Evolutionary conservation across 2,113 vertebrate species (phyloP).

Genomic region (Pavo muticus): DNA sequence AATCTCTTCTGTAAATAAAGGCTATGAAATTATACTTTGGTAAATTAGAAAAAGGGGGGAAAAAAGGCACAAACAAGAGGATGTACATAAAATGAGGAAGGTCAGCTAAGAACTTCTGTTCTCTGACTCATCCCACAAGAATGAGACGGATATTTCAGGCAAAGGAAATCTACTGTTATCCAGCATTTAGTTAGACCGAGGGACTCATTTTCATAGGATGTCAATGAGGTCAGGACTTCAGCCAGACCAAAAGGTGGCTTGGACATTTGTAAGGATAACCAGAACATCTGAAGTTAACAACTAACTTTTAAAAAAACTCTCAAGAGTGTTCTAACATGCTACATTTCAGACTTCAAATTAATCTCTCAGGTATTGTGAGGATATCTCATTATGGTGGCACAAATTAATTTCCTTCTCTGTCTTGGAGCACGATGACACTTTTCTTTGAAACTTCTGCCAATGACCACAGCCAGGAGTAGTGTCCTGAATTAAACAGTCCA

Average conservation of each 20-base stretch:
- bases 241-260: conserved; percentile 23
- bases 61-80: background rate
- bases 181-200: conserved; percentile 31
- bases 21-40: background rate
- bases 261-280: conserved; percentile 37
- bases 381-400: background rate
- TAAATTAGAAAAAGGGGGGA: background rate
- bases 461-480: background rate
- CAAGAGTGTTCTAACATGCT: background rate
- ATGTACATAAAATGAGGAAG: background rate
- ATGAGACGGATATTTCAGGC: conserved; percentile 4
- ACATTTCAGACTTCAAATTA: background rate
- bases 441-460: background rate
- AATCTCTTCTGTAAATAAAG: conserved; percentile 11
- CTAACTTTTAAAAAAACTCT: background rate
- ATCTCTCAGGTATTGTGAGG: background rate
- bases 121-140: background rate
- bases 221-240: conserved; percentile 51
- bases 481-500: background rate
- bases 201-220: conserved; percentile 47
- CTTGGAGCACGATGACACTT: background rate
- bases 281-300: background rate
- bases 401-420: background rate
- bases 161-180: conserved; percentile 48
- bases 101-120: background rate